Evolutionary conservation across 2,888 invertebrate species (phyloP).

Genomic region (Aphodius sticticus): DNA sequence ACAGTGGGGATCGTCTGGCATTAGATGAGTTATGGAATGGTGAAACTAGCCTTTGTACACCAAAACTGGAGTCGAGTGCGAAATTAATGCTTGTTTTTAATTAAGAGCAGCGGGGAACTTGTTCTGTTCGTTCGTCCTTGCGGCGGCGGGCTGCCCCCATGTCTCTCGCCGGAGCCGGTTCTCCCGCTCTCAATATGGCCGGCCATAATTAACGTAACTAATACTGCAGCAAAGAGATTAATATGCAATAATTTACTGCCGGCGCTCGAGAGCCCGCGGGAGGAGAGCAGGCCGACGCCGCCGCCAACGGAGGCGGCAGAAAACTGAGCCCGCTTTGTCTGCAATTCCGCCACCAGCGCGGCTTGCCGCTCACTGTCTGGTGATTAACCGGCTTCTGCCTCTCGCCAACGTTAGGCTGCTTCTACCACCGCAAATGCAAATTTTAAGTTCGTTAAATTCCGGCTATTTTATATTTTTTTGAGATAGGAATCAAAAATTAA

Average conservation of each 20-base stretch:
- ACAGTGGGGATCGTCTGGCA: neutral
- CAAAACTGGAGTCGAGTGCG: neutral
- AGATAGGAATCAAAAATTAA: neutral
- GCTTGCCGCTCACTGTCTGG: slow-evolving; percentile 49
- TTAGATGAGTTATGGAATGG: slow-evolving; percentile 31
- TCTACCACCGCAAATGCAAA: slow-evolving; percentile 59
- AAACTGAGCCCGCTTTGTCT: slow-evolving; percentile 58
- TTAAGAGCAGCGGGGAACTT: slow-evolving; percentile 33
- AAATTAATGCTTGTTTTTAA: slow-evolving; percentile 32
- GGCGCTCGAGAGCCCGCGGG: slow-evolving; percentile 43
- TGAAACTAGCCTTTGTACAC: slow-evolving; percentile 26
- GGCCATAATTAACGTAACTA: slow-evolving; percentile 60
- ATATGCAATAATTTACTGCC: slow-evolving; percentile 62
- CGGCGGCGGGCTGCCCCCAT: slow-evolving; percentile 51
- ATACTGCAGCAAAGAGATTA: slow-evolving; percentile 62
- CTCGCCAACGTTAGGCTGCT: slow-evolving; percentile 53
- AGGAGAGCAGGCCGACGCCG: slow-evolving; percentile 42
- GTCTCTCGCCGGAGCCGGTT: slow-evolving; percentile 20
- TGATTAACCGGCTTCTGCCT: slow-evolving; percentile 62
- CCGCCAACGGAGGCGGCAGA: slow-evolving; percentile 56
- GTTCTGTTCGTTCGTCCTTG: slow-evolving; percentile 45
- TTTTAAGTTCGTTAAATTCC: slow-evolving; percentile 57
- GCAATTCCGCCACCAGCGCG: slow-evolving; percentile 43
- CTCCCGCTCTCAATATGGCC: slow-evolving; percentile 58
- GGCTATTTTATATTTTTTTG: slow-evolving; percentile 35